Base-by-base conservation (phyloP, 2,888 invertebrate genomes). In the Epiblema foenella region DNA sequence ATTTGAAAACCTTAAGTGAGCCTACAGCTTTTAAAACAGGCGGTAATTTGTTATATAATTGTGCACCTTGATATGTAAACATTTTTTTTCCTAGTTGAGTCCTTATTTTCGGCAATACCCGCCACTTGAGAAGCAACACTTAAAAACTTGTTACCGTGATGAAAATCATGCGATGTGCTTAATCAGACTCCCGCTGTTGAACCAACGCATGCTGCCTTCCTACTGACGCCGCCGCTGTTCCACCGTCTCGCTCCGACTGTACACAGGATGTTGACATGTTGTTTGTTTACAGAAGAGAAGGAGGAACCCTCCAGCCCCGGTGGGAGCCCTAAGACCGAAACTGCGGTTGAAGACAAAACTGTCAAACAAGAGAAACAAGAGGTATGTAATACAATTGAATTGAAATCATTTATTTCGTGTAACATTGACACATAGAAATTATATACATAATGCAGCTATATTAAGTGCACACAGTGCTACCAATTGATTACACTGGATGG, bases 311-410 rank as follows among this genome's bases (percentile, higher is more conserved):
- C 79, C 0, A 91, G 90, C 69, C 90, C 89, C 0, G 56, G 62
- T 54, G 87, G 77, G 79, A 93, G 87, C 68, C 86, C 89, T 0
- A 71, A 78, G 0, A 79, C 74, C 0, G 85, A 83, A 10, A 72
- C 74, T 12, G 67, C 73, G 0, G 68, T 66, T 29, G 68, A 78
- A 64, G 88, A 89, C 0, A 82, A 81, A 74, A 62, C 75, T 5
- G 84, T 90, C 37, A 93, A 93, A 75, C 86, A 87, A 60, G 93
- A 93, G 77, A 93, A 92, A 67, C 89, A 88, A 63, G 93, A 93
- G 86, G 92, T 92, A 64, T 77, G 73, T 17, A 46, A 0, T 7
- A 11, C 4, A 15, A 42, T 2, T 3, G 5, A 15, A 42, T n/a
- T n/a, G n/a, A n/a, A n/a, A n/a, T n/a, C n/a, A n/a, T n/a, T n/a